A percentile compares a stretch with the other conserved stretches of the same genome.
phyloP scores from a whole-genome alignment of 2,888 invertebrate genomes.

The Lasioglossum zephyrum region DNA sequence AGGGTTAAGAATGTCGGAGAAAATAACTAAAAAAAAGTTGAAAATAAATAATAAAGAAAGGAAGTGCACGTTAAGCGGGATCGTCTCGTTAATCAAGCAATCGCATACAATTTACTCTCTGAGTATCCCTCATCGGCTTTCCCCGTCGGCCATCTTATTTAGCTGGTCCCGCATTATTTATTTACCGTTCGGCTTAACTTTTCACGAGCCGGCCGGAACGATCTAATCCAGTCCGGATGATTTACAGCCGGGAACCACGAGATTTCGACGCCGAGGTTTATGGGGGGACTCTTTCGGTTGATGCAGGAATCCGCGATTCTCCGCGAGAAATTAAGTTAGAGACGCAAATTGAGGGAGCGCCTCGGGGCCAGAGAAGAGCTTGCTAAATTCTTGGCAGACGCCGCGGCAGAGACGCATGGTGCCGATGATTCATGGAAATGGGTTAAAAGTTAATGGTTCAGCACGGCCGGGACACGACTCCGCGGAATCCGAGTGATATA shows the following conservation, averaged over 20 bases:
- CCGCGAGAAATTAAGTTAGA: slow-evolving; percentile 28
- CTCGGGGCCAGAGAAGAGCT: slow-evolving; percentile 8
- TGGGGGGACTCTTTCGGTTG: background rate
- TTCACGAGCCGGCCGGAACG: slow-evolving; percentile 22
- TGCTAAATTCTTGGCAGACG: slow-evolving; percentile 56
- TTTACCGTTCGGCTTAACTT: background rate
- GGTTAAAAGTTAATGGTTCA: slow-evolving; percentile 54
- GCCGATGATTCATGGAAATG: slow-evolving; percentile 56
- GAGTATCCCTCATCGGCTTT: background rate
- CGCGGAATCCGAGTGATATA: slow-evolving; percentile 48
- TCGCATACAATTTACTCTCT: background rate
- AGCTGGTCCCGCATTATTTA: background rate
- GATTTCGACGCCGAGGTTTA: slow-evolving; percentile 23
- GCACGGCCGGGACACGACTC: slow-evolving; percentile 18
- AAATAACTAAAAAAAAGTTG: too few species aligned
- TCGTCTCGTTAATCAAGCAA: background rate
- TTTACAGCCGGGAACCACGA: slow-evolving; percentile 1
- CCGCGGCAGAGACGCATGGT: slow-evolving; percentile 45
- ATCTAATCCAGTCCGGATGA: slow-evolving; percentile 38
- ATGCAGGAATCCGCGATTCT: background rate
- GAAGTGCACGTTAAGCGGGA: background rate
- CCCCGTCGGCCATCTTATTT: slow-evolving; percentile 9
- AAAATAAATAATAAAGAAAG: too few species aligned
- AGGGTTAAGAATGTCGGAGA: too few species aligned
- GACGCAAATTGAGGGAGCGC: slow-evolving; percentile 29